Evolutionary conservation across 2,797 vertebrate genomes (phyloP), one percentile per base, ranked within the genome.

Genomic region (Eleutherodactylus coqui): DNA sequence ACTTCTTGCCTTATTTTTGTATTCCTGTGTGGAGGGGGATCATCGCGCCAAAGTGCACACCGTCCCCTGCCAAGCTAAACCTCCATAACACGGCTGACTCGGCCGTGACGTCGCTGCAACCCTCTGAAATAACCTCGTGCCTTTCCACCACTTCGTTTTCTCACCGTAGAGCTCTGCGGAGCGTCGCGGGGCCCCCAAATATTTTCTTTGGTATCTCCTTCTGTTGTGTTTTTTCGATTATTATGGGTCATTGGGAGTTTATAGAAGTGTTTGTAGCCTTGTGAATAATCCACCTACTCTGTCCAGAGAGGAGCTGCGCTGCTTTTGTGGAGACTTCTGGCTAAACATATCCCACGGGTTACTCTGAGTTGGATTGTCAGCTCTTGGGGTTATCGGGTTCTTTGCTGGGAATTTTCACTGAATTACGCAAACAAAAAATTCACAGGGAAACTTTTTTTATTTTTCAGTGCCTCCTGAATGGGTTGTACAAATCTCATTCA

Each of bases 201-300:
- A 27, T 77, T 77, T 84, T 38, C 73, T 53, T 51, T 84, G 55
- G 32, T 51, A 45, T 67, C 17, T 55, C 34, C 13, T 51, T 53
- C 14, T 69, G 16, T 60, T 41, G 10, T 49, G 32, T 49, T 45
- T 45, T 38, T 19, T 49, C 41, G 73, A 73, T 67, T 82, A 86
- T 82, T 70, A 38, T 17, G 72, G 85, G 85, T 86, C 85, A 86
- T 36, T 34, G 36, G 58, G 62, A 82, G 85, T 86, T 86, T 51
- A 72, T 29, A 32, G 49, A 77, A 47, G 60, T 67, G 73, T 38
- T 82, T 76, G 60, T 69, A 69, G 45, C 34, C n/a, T 73, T 73
- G 24, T 45, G 41, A 45, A 27, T 45, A 27, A 5, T 43, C 45
- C 41, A 45, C 21, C 14, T 73, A 73, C 21, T 45, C 45, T 73